These are phyloP conservation scores for Notolepis coatsorum DNA, from an alignment of 2,797 vertebrate species.

Conservation along the genomic window DNA sequence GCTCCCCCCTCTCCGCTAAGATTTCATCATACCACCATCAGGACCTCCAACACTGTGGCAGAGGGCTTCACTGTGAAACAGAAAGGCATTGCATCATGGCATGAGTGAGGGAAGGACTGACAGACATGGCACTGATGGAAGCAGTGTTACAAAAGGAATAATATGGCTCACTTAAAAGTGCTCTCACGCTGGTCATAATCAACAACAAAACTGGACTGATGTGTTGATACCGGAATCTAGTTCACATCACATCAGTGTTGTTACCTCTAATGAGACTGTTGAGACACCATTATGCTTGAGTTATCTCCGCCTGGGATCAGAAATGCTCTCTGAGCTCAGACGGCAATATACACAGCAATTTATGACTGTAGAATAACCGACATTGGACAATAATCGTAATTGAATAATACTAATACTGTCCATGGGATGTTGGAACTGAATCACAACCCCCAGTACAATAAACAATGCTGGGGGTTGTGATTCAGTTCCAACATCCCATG, in stretches of 20 bases:
- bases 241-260: conserved; percentile 26
- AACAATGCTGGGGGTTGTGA: background rate
- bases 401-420: conserved; percentile 33
- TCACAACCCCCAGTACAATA: background rate
- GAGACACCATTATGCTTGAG: conserved; percentile 41
- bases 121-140: conserved; percentile 8
- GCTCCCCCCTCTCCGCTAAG: background rate
- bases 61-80: background rate
- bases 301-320: conserved; percentile 29
- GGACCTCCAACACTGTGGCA: conserved; percentile 23
- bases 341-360: background rate
- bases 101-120: conserved; percentile 3
- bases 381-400: conserved; percentile 21
- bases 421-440: background rate
- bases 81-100: conserved; percentile 7
- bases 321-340: background rate
- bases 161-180: conserved; percentile 6
- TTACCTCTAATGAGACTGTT: conserved; percentile 62
- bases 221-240: conserved; percentile 56
- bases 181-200: background rate
- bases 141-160: background rate
- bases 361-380: no score
- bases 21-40: conserved; percentile 29
- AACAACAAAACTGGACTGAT: conserved; percentile 17
- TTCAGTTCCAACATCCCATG: background rate